These are phyloP conservation scores for Cheilosia soror DNA, from an alignment of 2,888 invertebrate species.

Conservation along the genomic window DNA sequence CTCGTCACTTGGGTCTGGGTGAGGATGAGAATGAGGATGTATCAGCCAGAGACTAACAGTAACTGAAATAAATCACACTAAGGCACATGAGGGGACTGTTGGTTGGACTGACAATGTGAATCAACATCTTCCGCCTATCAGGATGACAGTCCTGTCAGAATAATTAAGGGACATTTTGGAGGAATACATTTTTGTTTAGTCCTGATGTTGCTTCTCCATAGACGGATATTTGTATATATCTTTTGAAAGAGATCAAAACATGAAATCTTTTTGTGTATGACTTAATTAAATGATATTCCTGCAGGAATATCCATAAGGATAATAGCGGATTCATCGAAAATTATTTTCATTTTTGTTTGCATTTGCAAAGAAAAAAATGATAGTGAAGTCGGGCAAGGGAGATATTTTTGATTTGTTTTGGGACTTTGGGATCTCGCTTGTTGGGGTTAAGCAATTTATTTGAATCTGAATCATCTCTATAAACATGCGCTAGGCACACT, in stretches of 20 bases:
- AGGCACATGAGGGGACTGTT: not conserved
- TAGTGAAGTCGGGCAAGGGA: not conserved
- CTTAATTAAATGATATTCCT: conserved; percentile 52
- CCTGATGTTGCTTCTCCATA: not conserved
- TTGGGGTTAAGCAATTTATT: conserved; percentile 57
- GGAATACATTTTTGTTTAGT: conserved; percentile 7
- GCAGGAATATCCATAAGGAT: conserved; percentile 39
- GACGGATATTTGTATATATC: not conserved
- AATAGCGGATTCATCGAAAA: conserved; percentile 1
- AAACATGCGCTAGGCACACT: conserved; percentile 40
- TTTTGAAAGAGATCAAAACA: conserved; percentile 4
- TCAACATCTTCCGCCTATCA: conserved; percentile 43
- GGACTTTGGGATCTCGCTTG: conserved; percentile 50
- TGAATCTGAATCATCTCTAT: conserved; percentile 37
- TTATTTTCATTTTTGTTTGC: not conserved
- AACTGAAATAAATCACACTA: conserved; percentile 53
- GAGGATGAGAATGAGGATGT: conserved; percentile 14
- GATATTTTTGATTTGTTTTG: conserved; percentile 62
- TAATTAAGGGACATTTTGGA: conserved; percentile 55
- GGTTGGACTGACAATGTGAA: conserved; percentile 17
- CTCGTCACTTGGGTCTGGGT: conserved; percentile 51
- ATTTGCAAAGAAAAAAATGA: conserved; percentile 41
- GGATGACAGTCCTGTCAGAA: conserved; percentile 53
- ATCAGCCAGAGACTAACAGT: conserved; percentile 11
- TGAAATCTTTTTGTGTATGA: conserved; percentile 27